These are phyloP conservation scores for Pithys albifrons DNA, from an alignment of 2,113 vertebrate species.

Conservation along the genomic window DNA sequence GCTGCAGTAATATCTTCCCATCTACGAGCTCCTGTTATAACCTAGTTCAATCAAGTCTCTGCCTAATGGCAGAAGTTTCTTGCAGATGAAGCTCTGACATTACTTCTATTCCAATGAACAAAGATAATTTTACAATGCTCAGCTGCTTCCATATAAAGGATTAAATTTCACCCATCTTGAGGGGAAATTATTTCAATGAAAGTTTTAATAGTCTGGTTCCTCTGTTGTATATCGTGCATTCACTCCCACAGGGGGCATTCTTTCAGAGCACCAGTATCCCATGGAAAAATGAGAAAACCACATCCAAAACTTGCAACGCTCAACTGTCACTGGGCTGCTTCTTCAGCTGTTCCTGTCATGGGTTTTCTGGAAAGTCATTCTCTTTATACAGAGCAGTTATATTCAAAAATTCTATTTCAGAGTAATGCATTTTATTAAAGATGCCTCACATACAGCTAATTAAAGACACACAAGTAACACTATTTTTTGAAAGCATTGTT, in stretches of 20 bases:
- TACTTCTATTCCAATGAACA: not conserved
- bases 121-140: not conserved
- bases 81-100: not conserved
- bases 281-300: not conserved
- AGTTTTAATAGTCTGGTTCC: not conserved
- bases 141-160: not conserved
- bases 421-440: not conserved
- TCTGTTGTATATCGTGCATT: not conserved
- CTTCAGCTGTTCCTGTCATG: not conserved
- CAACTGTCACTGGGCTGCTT: not conserved
- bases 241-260: not conserved
- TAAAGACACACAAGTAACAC: not conserved
- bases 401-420: not conserved
- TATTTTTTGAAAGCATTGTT: not conserved
- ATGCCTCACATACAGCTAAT: not conserved
- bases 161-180: not conserved
- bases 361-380: not conserved
- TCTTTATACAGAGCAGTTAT: not conserved
- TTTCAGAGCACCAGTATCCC: not conserved
- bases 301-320: not conserved
- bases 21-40: not conserved
- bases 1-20: not conserved
- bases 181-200: not conserved
- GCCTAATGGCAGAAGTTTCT: not conserved
- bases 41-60: not conserved